Conservation (phyloP, 1,140 invertebrate species). For the Gryon sp. region DNA sequence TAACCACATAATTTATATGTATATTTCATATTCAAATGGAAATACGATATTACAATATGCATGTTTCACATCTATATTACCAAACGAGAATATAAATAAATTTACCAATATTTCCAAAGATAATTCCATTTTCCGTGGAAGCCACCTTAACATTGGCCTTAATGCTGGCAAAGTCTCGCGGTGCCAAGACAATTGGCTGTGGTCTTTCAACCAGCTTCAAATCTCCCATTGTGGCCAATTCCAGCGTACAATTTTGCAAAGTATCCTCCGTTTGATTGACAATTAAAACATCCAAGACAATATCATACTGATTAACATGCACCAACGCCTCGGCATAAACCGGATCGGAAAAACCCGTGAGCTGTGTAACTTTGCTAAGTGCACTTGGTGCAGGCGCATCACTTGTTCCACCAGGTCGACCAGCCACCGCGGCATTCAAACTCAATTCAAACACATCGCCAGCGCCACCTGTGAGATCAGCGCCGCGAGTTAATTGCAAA, state of each 20-base stretch:
- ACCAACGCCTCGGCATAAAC: slow-evolving; percentile 99
- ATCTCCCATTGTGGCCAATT: slow-evolving; percentile 98
- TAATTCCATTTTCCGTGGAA: slow-evolving; percentile 99
- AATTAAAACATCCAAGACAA: slow-evolving; percentile 97
- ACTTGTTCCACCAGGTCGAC: slow-evolving; percentile 79
- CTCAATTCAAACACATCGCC: slow-evolving; percentile 98
- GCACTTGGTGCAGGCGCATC: slow-evolving; percentile 82
- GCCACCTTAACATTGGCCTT: slow-evolving; percentile 97
- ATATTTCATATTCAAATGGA: too few relatives aligned
- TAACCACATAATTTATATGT: too few relatives aligned
- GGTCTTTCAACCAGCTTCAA: slow-evolving; percentile 99
- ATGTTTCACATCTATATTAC: too few relatives aligned
- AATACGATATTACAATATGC: slow-evolving; percentile 23
- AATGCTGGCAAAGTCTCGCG: slow-evolving; percentile 98
- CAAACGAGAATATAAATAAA: too few relatives aligned
- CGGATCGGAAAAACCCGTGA: slow-evolving; percentile 99
- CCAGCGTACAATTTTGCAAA: slow-evolving; percentile 97
- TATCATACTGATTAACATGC: slow-evolving; percentile 99
- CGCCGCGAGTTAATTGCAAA: slow-evolving; percentile 88
- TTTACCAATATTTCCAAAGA: slow-evolving; percentile 98
- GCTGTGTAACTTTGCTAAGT: slow-evolving; percentile 95
- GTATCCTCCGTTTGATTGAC: slow-evolving; percentile 99
- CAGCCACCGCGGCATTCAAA: slow-evolving; percentile 93
- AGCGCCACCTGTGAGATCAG: slow-evolving; percentile 85
- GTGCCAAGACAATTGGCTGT: slow-evolving; percentile 95